A percentile compares a stretch with the other conserved stretches of the same genome.
phyloP scores from a whole-genome alignment of 2,888 invertebrate genomes.

The Patella pellucida region DNA sequence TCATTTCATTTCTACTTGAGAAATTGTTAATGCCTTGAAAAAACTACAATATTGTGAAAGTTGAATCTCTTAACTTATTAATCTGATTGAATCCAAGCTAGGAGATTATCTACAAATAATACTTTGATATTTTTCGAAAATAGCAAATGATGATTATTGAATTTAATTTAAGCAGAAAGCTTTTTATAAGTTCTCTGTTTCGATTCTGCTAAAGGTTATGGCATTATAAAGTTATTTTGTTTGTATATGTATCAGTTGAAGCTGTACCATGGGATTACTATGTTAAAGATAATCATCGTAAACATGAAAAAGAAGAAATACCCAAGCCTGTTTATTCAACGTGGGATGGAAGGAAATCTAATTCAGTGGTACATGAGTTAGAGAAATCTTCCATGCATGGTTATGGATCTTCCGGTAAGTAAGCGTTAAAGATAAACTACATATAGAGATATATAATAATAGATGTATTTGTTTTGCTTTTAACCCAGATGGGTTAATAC shows the following conservation, averaged over 20 bases:
- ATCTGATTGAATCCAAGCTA: too few relatives aligned
- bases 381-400: conserved; percentile 80
- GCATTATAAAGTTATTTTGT: not conserved
- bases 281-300: conserved; percentile 41
- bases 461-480: not conserved
- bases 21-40: too few relatives aligned
- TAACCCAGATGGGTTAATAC: not conserved
- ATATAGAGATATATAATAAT: too few relatives aligned
- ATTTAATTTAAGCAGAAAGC: not conserved
- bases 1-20: too few relatives aligned
- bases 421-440: not conserved
- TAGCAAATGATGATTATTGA: too few relatives aligned
- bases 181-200: not conserved
- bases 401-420: conserved; percentile 75
- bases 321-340: conserved; percentile 17
- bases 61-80: too few relatives aligned
- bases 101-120: too few relatives aligned
- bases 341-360: conserved; percentile 58
- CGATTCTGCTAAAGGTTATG: not conserved
- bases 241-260: conserved; percentile 19
- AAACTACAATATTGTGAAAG: too few relatives aligned
- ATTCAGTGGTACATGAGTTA: conserved; percentile 76
- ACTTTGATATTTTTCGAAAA: too few relatives aligned
- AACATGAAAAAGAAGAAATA: conserved; percentile 14
- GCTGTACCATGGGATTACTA: conserved; percentile 46